A percentile compares a stretch with the other conserved stretches of the same genome.
These are phyloP conservation scores for Hypotaenidia okinawae DNA, from an alignment of 2,797 vertebrate species.

Conservation along the genomic window DNA sequence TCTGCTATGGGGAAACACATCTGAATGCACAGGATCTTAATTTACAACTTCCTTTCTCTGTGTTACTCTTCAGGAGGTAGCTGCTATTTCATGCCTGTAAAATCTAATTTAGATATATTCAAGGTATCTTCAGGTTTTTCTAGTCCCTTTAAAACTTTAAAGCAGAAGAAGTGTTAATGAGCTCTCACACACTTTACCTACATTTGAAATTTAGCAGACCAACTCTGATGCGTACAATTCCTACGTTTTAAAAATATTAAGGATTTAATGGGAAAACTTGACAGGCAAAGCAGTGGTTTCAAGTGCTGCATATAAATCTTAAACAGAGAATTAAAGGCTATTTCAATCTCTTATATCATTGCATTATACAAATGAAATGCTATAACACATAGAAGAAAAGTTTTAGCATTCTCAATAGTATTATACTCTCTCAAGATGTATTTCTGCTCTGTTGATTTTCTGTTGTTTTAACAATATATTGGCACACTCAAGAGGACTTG, in stretches of 20 bases:
- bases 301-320: slow-evolving; percentile 35
- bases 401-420: background rate
- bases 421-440: background rate
- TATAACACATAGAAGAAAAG: background rate
- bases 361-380: background rate
- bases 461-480: background rate
- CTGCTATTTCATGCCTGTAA: background rate
- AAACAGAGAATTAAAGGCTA: background rate
- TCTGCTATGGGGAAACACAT: background rate
- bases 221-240: background rate
- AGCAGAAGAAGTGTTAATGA: background rate
- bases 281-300: background rate
- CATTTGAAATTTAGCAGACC: background rate
- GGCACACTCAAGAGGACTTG: background rate
- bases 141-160: background rate
- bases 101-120: background rate
- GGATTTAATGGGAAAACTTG: slow-evolving; percentile 35
- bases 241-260: slow-evolving; percentile 40
- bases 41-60: background rate
- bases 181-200: background rate
- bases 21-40: background rate
- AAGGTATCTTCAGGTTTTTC: background rate
- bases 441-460: background rate
- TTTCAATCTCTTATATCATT: background rate
- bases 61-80: background rate